Base-by-base conservation (phyloP, 92 coral and sea anemone species). In the Bergia puertoricense region DNA sequence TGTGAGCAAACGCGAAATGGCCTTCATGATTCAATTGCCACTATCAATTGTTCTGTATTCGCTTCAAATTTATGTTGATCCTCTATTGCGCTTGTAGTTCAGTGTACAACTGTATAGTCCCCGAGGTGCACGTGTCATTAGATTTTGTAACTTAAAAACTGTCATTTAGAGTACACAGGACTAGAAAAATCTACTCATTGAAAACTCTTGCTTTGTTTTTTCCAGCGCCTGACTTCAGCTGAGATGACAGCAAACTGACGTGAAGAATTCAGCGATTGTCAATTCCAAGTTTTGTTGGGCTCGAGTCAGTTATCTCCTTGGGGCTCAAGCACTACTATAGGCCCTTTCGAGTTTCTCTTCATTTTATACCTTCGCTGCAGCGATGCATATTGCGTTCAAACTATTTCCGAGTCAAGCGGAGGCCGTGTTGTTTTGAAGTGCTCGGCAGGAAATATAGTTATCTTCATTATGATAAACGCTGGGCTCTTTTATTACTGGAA, bases 341-440 rank as follows among this genome's bases (percentile, higher is more conserved):
- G 71, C 59, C 45, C 78, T 6, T 74, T 38, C 37, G 36, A 20
- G 38, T 50, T 37, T 39, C 23, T 36, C 18, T 6, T 11, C 67
- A 44, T 38, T 68, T 83, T 83, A 83, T 83, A 83, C 44, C 38
- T 82, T 66, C n/a, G 76, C 76, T 66, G 56, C 76, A 41, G 86
- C 86, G 82, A 10, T 78, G 22, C 76, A 83, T 83, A 45, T 69
- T 81, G 85, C 51, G 48, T 81, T 43, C 85, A 18, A 23, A 83
- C 44, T 83, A 69, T 83, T 83, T 69, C 86, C 86, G 86, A 83
- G 77, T 83, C 41, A 23, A 83, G 77, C 86, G 86, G 86, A 73
- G 76, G 66, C 66, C 9, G 86, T 68, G 74, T 83, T 83, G 77
- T 83, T 68, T 83, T 45, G 66, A 83, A 68, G 86, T 45, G 59